These are phyloP conservation scores for Rhopalosiphum maidis DNA, from an alignment of 1,140 invertebrate genomes.

Conservation along the genomic window DNA sequence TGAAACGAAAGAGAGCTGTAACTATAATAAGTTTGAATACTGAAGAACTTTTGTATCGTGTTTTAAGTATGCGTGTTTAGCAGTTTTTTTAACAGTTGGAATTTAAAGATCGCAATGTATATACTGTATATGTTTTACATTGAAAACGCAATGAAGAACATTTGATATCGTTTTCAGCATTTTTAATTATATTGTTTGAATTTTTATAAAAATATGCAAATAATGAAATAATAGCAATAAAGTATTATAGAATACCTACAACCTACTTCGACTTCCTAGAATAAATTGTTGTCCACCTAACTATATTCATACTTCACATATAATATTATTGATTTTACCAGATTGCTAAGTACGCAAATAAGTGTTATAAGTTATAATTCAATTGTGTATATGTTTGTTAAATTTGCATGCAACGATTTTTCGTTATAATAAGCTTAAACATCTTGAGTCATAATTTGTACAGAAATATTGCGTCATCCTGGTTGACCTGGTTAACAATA, in stretches of 20 bases:
- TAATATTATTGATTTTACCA: neutral
- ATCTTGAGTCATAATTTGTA: neutral
- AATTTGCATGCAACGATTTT: neutral
- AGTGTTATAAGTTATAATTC: too few relatives aligned
- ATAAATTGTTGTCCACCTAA: neutral
- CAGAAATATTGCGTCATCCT: neutral
- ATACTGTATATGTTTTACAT: neutral
- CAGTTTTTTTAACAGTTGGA: neutral
- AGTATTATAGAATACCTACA: neutral
- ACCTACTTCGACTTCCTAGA: neutral
- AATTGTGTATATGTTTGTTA: neutral
- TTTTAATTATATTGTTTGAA: neutral
- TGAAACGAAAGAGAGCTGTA: neutral
- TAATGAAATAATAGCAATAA: neutral
- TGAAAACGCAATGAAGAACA: neutral
- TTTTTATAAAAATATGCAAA: neutral
- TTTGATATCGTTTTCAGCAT: neutral
- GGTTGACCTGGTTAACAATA: neutral
- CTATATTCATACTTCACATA: neutral
- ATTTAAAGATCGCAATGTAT: neutral
- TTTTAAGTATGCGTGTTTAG: neutral
- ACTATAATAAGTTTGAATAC: neutral
- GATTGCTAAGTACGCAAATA: neutral
- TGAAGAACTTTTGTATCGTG: neutral
- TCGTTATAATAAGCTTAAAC: neutral